Evolutionary conservation across 1,140 invertebrate genomes (phyloP), one percentile per base, ranked within the genome.

Genomic region (Bradynema listronoti): DNA sequence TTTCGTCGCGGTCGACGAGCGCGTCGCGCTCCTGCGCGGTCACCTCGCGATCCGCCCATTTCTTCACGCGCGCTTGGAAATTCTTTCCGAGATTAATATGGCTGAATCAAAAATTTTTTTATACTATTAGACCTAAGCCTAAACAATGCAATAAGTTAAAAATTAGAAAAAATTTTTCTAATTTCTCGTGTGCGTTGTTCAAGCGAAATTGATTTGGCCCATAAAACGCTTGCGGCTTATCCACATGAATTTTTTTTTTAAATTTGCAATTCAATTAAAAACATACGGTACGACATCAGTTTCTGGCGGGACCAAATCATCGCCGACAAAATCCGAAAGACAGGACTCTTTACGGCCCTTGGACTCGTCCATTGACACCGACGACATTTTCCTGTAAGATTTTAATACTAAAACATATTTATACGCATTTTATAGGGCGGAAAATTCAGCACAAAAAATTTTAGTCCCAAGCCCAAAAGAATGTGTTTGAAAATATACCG

Each of bases 31-130:
- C 76, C n/a, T 55, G 45, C 25, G 72, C 32, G 4, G 60, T 39
- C 9, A 74, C 64, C 46, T 69, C 61, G 24, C 75, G 41, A 34
- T 65, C 75, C 4, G 66, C 54, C 75, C 75, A 79, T 45, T 77
- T 78, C 45, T 77, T 71, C 11, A 79, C 78, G 41, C 68, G 47
- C 0, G 89, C 90, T 80, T 97, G 93, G 80, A 87, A 91, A 34
- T 88, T 84, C 5, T 84, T 81, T 0, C 92, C 92, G 42, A 96
- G 85, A 75, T 97, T 97, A 22, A 96, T 89, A 78, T 89, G 86
- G 16, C 46, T 72, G 25, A 24, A 68, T n/a, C n/a, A 7, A 45
- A 2, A 33, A n/a, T 7, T 36, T 62, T 27, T 56, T 39, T 53
- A 79, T 64, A 65, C 68, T 42, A 75, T 74, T 60, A 80, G 54